phyloP scores from a whole-genome alignment of 2,113 vertebrate genomes.

The Rhagologus leucostigma region DNA sequence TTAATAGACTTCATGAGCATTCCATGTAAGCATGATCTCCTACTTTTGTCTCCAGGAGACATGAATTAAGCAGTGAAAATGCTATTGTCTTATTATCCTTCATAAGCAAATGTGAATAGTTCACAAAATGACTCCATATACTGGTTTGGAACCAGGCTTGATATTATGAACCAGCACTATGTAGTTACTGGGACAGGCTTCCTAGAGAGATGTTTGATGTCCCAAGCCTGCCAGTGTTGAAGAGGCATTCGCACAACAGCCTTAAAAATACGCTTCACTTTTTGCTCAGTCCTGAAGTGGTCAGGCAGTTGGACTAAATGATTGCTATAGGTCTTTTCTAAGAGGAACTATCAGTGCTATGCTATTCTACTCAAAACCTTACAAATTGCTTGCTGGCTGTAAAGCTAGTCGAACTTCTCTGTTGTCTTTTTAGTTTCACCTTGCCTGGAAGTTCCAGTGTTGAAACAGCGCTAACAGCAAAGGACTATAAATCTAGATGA shows the following conservation, averaged over 20 bases:
- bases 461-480: not conserved
- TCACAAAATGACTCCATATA: not conserved
- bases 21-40: not conserved
- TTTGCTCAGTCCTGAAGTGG: not conserved
- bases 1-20: not conserved
- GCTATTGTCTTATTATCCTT: not conserved
- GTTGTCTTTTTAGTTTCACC: not conserved
- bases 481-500: not conserved
- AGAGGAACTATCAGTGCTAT: not conserved
- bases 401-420: not conserved
- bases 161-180: not conserved
- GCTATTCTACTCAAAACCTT: not conserved
- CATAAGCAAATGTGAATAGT: not conserved
- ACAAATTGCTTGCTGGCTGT: not conserved
- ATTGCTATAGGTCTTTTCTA: not conserved
- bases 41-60: not conserved
- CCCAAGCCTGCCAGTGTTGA: not conserved
- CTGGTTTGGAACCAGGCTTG: not conserved
- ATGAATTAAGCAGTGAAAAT: not conserved
- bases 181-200: not conserved
- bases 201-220: not conserved
- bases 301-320: not conserved
- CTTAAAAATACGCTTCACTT: not conserved
- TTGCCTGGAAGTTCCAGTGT: not conserved
- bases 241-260: not conserved